These are phyloP conservation scores for Bombus confusus DNA, from an alignment of 1,140 invertebrate species.

Conservation along the genomic window DNA sequence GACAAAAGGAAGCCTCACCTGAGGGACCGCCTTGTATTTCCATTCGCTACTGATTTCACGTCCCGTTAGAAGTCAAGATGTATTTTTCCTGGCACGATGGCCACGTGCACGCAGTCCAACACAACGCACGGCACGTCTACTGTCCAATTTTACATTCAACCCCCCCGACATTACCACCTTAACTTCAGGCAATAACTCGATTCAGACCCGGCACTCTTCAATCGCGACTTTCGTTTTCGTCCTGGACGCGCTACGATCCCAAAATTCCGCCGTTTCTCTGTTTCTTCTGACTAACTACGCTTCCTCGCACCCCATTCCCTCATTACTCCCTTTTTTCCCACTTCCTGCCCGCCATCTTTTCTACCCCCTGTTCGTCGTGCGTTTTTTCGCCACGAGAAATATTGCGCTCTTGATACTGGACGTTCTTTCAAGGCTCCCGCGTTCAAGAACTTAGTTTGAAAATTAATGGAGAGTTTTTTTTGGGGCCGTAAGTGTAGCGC, in stretches of 20 bases:
- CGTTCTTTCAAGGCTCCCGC: background rate
- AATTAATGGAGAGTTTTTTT: slow-evolving; percentile 13
- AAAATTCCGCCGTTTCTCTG: background rate
- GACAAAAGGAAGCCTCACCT: slow-evolving; percentile 61
- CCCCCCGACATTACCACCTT: slow-evolving; percentile 24
- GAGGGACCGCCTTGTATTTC: slow-evolving; percentile 55
- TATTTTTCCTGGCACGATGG: slow-evolving; percentile 49
- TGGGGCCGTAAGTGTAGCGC: background rate
- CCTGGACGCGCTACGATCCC: background rate
- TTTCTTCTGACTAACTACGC: background rate
- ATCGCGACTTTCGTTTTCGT: slow-evolving; percentile 42
- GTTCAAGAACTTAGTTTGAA: background rate
- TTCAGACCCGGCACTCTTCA: slow-evolving; percentile 12
- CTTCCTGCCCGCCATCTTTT: background rate
- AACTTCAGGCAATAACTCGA: slow-evolving; percentile 60
- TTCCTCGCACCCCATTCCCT: background rate
- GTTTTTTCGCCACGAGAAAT: slow-evolving; percentile 4
- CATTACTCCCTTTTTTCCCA: background rate
- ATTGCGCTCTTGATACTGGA: slow-evolving; percentile 6
- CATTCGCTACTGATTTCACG: slow-evolving; percentile 68
- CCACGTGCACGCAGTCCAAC: background rate
- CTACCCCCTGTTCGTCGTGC: background rate
- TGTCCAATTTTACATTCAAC: slow-evolving; percentile 66
- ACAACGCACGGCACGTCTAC: slow-evolving; percentile 5
- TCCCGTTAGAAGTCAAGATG: slow-evolving; percentile 67